Evolutionary conservation across 2,113 vertebrate genomes (phyloP), one percentile per base, ranked within the genome.

Genomic region (Ammodytes marinus): DNA sequence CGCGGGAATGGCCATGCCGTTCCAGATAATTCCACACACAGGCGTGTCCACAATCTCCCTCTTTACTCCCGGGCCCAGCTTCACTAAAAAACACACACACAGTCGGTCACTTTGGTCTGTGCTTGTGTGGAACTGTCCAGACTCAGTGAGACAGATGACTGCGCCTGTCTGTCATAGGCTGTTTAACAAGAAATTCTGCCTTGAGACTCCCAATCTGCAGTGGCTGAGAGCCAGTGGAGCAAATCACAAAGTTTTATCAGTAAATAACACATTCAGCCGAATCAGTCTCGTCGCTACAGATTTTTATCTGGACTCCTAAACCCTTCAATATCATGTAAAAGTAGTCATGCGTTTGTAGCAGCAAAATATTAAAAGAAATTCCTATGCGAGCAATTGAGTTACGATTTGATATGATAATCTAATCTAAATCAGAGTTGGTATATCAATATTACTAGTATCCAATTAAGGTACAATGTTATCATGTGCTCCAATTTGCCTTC

Each of bases 1-100:
- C 69, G 79, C 72, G 83, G 84, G 80, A 91, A 85, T 77, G 77
- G 79, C 71, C 35, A 73, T 85, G 87, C 73, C 54, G 75, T 88
- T 91, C 86, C 85, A 84, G 86, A 85, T 92, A 79, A 91, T 88
- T 90, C 91, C 78, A 81, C 77, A 79, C 79, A 49, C 84, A 86
- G 72, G 49, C 76, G 12, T 68, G 39, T 79, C 74, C 63, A 74
- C 71, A 60, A 52, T 77, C 76, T 77, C 71, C 50, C 81, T 68
- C 42, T 57, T 39, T 19, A 45, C 75, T 77, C 60, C 80, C 17
- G 11, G 65, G 53, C 68, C 65, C n/a, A 45, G 68, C 69, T 76
- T 8, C 0, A 45, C 53, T 57, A 71, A 27, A 27, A 27, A 27
- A 27, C 27, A 27, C 27, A 76, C 81, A 73, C 84, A 77, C 80